Base-by-base conservation (phyloP, 2,113 vertebrate genomes). In the Genyomyrus donnyi region DNA sequence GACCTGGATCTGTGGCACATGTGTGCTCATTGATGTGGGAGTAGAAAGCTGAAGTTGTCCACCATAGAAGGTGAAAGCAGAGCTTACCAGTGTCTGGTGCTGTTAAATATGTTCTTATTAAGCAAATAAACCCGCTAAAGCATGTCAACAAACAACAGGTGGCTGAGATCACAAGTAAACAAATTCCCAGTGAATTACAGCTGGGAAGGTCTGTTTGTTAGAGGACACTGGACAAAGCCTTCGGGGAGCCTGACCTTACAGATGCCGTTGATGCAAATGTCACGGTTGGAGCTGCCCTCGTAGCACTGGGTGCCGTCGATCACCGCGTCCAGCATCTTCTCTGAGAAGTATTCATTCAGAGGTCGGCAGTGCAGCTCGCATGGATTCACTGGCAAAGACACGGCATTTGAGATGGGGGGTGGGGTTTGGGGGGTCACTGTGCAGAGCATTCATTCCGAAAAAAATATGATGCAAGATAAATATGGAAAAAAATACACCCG, bases 311-410 rank as follows among this genome's bases (percentile, higher is more conserved):
- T 99, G 45, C 98, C 98, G 0, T 99, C 98, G 0, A 94, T 80
- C 74, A 98, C 98, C 0, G 97, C 96, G 0, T 99, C 98, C 52
- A 94, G 94, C 94, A 99, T 95, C 95, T 98, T 98, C 90, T 98
- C 97, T 0, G 97, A 96, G 3, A 98, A 98, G 89, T 97, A 95
- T 35, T 97, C 96, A 0, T 96, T 95, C 27, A 95, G 88, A 0
- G 98, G 97, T 8, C 96, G 97, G 93, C 98, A 99, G 94, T 99
- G 97, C 92, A 99, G 96, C 90, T 99, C 98, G 1, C 98, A 99
- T 2, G 98, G 97, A 92, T 95, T 97, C 7, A 94, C 98, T 99
- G 94, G 45, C 70, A 91, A 87, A 70, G 3, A 24, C 50, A 62
- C 17, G 5, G 88, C 9, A 4, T 13, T 31, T 10, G 39, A 11